Evolutionary conservation across 1,140 invertebrate species (phyloP).

Genomic region (Sitophilus oryzae): DNA sequence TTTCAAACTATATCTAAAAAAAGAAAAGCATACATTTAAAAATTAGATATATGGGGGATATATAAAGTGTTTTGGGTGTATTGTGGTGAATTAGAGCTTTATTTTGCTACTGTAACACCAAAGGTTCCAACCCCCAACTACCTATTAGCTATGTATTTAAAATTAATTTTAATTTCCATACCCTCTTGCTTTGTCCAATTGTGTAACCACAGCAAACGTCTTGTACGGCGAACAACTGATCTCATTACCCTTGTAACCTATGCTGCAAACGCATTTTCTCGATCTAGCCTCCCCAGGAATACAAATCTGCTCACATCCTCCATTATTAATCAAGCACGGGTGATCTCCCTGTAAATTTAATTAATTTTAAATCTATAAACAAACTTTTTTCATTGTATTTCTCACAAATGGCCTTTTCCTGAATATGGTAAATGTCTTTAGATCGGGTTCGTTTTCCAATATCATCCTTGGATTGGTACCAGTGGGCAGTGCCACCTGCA

Average conservation of each 20-base stretch:
- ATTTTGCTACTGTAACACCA: too few species aligned
- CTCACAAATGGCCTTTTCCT: slow-evolving; percentile 65
- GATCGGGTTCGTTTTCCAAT: slow-evolving; percentile 77
- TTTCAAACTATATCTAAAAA: slow-evolving; percentile 62
- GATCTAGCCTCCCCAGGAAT: slow-evolving; percentile 67
- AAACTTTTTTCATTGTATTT: neutral
- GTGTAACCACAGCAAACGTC: slow-evolving; percentile 87
- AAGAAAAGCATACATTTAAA: neutral
- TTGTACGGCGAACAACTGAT: slow-evolving; percentile 74
- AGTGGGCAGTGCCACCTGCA: slow-evolving; percentile 77
- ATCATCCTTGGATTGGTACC: slow-evolving; percentile 72
- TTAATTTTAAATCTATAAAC: neutral
- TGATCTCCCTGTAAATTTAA: slow-evolving; percentile 55
- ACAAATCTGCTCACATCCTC: slow-evolving; percentile 90
- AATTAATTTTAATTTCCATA: neutral
- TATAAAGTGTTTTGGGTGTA: neutral
- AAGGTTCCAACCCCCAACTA: too few species aligned
- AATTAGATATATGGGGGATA: neutral
- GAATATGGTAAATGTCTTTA: slow-evolving; percentile 86
- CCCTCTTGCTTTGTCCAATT: slow-evolving; percentile 79
- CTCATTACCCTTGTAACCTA: slow-evolving; percentile 77
- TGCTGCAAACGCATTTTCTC: slow-evolving; percentile 76
- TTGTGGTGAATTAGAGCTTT: too few species aligned
- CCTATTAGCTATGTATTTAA: neutral
- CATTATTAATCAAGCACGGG: slow-evolving; percentile 81